These are phyloP conservation scores for Lates calcarifer DNA, from an alignment of 2,113 vertebrate species.

Conservation along the genomic window DNA sequence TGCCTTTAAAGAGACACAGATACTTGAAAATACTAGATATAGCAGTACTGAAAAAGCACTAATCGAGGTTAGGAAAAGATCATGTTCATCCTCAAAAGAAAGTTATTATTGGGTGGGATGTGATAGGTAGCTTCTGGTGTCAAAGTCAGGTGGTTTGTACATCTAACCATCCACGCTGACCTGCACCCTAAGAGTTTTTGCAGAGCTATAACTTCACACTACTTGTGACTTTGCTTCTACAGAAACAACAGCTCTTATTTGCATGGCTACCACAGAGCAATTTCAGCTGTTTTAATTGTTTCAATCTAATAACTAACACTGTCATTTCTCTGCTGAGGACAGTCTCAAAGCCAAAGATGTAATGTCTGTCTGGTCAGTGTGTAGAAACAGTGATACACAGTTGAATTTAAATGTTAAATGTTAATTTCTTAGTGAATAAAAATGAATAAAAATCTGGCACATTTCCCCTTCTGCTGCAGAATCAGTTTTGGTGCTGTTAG, in stretches of 20 bases:
- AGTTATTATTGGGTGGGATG: background rate
- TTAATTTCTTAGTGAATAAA: too few species aligned
- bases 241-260: background rate
- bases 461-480: background rate
- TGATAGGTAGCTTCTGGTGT: background rate
- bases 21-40: background rate
- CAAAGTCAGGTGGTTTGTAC: background rate
- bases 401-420: too few species aligned
- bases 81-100: background rate
- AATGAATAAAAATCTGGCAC: too few species aligned
- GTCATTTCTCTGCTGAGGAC: background rate
- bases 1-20: background rate
- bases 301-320: background rate
- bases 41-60: background rate
- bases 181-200: background rate
- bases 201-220: background rate
- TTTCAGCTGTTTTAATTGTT: background rate
- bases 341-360: background rate
- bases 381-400: too few species aligned
- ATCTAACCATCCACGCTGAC: background rate
- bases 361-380: background rate
- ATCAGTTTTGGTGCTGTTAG: slow-evolving; percentile 6
- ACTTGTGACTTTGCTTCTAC: background rate
- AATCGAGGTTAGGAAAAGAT: background rate
- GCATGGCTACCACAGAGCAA: background rate